Evolutionary conservation across 2,113 vertebrate genomes (phyloP).

Genomic region (Pholis gunnellus): DNA sequence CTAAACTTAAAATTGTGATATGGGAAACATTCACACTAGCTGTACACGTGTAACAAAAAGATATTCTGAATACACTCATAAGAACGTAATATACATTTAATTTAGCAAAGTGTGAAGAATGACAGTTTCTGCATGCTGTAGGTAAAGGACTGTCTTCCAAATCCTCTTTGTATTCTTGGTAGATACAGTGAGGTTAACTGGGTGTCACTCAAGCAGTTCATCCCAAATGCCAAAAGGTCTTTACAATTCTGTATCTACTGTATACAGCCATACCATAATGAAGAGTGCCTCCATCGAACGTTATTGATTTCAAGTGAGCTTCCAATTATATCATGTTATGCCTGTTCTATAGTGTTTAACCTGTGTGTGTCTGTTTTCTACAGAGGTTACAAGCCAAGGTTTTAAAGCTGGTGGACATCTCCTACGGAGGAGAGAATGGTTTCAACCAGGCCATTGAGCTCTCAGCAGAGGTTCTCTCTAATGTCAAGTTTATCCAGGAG

Average conservation of each 20-base stretch:
- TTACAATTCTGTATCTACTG: not conserved
- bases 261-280: not conserved
- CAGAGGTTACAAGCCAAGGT: slow-evolving; percentile 99
- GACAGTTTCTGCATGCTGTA: not conserved
- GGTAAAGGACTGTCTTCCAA: not conserved
- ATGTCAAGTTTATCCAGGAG: slow-evolving; percentile 99
- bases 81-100: not conserved
- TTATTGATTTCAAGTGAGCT: not conserved
- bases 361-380: slow-evolving; percentile 7
- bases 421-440: slow-evolving; percentile 99
- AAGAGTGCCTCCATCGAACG: not conserved
- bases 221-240: not conserved
- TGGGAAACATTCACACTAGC: not conserved
- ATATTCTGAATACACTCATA: not conserved
- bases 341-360: not conserved
- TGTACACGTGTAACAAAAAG: not conserved
- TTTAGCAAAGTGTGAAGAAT: not conserved
- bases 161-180: not conserved
- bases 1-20: not conserved
- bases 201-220: not conserved
- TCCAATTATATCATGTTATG: not conserved
- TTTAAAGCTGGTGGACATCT: slow-evolving; percentile 99
- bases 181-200: not conserved
- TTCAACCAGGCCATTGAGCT: slow-evolving; percentile 99
- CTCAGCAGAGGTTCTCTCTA: slow-evolving; percentile 98